Base-by-base conservation (phyloP, 2,888 invertebrate genomes). In the Philereme vetulata region DNA sequence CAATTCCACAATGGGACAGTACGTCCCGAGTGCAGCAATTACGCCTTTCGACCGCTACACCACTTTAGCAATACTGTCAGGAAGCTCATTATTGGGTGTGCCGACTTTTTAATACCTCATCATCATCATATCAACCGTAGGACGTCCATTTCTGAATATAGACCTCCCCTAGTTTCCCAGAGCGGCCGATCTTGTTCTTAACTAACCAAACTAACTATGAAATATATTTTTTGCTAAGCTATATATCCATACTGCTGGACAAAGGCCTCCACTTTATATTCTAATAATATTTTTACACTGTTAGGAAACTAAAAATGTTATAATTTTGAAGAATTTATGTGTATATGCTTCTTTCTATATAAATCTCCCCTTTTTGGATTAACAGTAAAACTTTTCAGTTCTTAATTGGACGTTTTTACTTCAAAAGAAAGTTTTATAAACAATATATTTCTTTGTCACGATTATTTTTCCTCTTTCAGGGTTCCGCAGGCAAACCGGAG, bases 1-100 rank as follows among this genome's bases (percentile, higher is more conserved):
- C 77, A 79, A 80, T 78, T 76, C 74, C 65, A 62, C 62, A 62
- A 58, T 62, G 47, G 62, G 55, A 52, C 55, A 56, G 51, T 55
- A 36, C 45, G 55, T 58, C 45, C 54, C 52, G 45, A 62, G 58
- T 56, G 62, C 54, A 54, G 54, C 62, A 62, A 62, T 62, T 62
- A 62, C 55, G 55, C 45, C 42, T 51, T 62, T 62, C 55, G 40
- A 49, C 62, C 45, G 43, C 51, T 53, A 38, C 47, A 33, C 45
- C 51, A 58, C 55, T 55, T 57, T 48, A 51, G 49, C 40, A 35
- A 38, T 40, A 5, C 35, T 51, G 51, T 47, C 54, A 45, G 54
- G 58, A 62, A 56, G 47, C 46, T 55, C 47, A 33, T 53, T 53
- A 56, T 54, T 45, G 43, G 45, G 9, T 56, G 35, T 56, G 21